Evolutionary conservation across 2,888 invertebrate genomes (phyloP).

Genomic region (Poecilobothrus nobilitatus): DNA sequence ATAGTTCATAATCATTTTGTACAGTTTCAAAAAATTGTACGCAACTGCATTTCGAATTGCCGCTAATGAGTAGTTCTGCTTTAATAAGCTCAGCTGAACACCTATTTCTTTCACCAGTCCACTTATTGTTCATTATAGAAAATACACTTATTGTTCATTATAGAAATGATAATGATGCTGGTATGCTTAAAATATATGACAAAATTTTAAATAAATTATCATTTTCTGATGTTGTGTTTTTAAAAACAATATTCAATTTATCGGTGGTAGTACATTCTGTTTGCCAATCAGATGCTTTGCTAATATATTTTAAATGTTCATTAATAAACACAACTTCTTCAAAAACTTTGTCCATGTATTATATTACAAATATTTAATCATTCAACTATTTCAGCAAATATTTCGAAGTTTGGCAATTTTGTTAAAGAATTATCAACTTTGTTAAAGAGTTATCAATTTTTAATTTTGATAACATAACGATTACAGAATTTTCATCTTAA

Average conservation of each 20-base stretch:
- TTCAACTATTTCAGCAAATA: conserved; percentile 15
- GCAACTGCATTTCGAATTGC: too few species aligned
- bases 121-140: too few species aligned
- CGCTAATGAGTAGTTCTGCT: too few species aligned
- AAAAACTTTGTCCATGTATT: conserved; percentile 5
- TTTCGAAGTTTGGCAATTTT: conserved; percentile 14
- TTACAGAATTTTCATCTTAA: conserved; percentile 12
- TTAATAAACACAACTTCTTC: conserved; percentile 7
- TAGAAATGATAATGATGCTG: conserved; percentile 12
- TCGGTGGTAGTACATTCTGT: conserved; percentile 7
- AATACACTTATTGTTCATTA: too few species aligned
- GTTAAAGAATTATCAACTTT: conserved; percentile 13
- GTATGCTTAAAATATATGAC: conserved; percentile 15
- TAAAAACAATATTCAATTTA: conserved; percentile 9
- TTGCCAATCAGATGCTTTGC: conserved; percentile 7
- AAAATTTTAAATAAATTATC: conserved; percentile 10
- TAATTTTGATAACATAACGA: conserved; percentile 14
- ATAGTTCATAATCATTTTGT: too few species aligned
- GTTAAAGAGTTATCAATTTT: conserved; percentile 13
- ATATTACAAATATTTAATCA: conserved; percentile 13
- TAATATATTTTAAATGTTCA: conserved; percentile 9
- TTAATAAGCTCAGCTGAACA: too few species aligned
- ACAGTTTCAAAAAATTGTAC: too few species aligned
- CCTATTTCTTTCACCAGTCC: too few species aligned
- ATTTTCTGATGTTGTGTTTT: too few species aligned